Conservation (phyloP, 64 coral and sea anemone genomes). For the Porites lutea region DNA sequence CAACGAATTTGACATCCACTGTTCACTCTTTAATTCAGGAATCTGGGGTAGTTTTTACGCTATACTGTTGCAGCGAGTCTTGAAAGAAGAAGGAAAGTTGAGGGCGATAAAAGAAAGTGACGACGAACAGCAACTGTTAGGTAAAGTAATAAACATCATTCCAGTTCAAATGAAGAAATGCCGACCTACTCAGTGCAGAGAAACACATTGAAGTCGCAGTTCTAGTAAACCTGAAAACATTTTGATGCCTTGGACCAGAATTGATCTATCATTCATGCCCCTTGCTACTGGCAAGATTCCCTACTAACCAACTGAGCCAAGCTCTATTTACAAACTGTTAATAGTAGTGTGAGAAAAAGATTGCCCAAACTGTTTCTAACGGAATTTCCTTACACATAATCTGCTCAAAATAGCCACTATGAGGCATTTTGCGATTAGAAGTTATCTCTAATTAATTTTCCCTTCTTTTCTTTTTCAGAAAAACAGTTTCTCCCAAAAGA, state of each 20-base stretch:
- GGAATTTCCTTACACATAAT: background rate
- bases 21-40: conserved; percentile 26
- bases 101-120: background rate
- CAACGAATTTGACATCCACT: too few relatives aligned
- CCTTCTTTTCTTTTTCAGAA: background rate
- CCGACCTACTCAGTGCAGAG: too few relatives aligned
- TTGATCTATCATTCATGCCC: too few relatives aligned
- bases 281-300: too few relatives aligned
- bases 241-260: too few relatives aligned
- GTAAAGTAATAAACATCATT: background rate
- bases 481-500: background rate
- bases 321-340: background rate
- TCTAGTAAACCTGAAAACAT: too few relatives aligned
- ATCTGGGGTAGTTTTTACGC: conserved; percentile 94
- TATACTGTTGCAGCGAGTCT: conserved; percentile 81
- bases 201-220: too few relatives aligned
- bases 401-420: background rate
- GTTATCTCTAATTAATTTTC: background rate
- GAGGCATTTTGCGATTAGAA: background rate
- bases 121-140: conserved; percentile 30
- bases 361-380: background rate
- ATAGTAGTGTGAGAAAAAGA: background rate
- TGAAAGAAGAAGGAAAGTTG: conserved; percentile 35
- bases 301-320: too few relatives aligned
- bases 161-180: too few relatives aligned